Base-by-base conservation (phyloP, 2,113 vertebrate species). In the Colaptes auratus region DNA sequence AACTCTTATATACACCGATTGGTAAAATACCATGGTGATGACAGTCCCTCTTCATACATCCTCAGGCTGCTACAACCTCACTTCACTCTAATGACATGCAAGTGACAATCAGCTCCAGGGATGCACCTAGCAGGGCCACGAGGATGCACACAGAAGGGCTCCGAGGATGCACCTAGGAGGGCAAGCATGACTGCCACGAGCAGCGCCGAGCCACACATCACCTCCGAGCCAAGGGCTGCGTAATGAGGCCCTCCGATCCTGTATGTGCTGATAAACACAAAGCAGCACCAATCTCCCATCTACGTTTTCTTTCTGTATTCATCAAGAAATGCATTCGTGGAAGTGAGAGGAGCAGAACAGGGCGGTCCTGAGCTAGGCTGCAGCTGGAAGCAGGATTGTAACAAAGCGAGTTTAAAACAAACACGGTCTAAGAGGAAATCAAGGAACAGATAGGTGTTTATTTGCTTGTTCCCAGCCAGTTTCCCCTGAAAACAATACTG, bases 181-280 rank as follows among this genome's bases (percentile, higher is more conserved):
- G 9, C 1, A 0, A 48, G 61, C 48, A 8, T 1, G 0, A 1
- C 1, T 4, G 58, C 86, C 17, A 20, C 1, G 21, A 80, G 85
- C 64, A 23, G 15, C 8, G 0, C 46, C 24, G 1, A 2, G 35
- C 35, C 11, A 18, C 24, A 0, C 11, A 3, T 3, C 0, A 13
- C 44, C 58, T 11, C 60, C 3, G 15, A 10, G 61, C 36, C 15
- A 20, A 10, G 3, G 48, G 60, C 64, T 25, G n/a, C 2, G 15
- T 2, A 52, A 70, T 0, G 31, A 61, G 69, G 28, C 66, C 23
- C 84, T 82, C 0, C 0, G 63, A 52, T 9, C 31, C 18, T 30
- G 12, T 0, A 10, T 9, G 2, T 20, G 61, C 10, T 9, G 19
- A 33, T 36, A 50, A n/a, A n/a, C 33, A 44, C 46, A 36, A 58